These are phyloP conservation scores for Gopherus flavomarginatus DNA, from an alignment of 2,113 vertebrate genomes.

Conservation along the genomic window DNA sequence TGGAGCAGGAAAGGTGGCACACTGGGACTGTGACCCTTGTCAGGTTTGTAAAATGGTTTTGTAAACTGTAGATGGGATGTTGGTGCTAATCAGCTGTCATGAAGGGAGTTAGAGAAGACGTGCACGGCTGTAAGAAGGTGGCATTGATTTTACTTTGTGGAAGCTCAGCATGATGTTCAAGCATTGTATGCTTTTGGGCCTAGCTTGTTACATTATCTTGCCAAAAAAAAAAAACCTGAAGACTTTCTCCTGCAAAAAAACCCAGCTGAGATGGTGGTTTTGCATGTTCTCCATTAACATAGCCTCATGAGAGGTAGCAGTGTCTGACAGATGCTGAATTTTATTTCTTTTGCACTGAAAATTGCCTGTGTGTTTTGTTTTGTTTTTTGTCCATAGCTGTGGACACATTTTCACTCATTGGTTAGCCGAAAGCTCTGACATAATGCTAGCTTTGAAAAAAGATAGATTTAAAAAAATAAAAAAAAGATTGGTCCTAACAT, in stretches of 20 bases:
- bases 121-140: constrained; percentile 39
- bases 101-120: constrained; percentile 52
- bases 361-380: constrained; percentile 30
- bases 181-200: constrained; percentile 53
- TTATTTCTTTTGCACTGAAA: constrained; percentile 70
- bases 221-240: constrained; percentile 49
- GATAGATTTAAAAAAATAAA: neutral
- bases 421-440: constrained; percentile 57
- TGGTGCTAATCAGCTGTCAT: constrained; percentile 40
- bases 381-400: constrained; percentile 44
- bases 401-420: constrained; percentile 64
- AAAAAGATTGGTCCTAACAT: constrained; percentile 46
- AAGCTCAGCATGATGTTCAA: constrained; percentile 59
- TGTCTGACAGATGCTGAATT: constrained; percentile 66
- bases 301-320: constrained; percentile 36
- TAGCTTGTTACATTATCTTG: constrained; percentile 59
- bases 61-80: constrained; percentile 3
- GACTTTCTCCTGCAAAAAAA: constrained; percentile 68
- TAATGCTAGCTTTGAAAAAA: constrained; percentile 42
- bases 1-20: constrained; percentile 43
- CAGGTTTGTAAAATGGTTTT: constrained; percentile 61
- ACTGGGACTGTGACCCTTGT: constrained; percentile 19
- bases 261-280: constrained; percentile 72
- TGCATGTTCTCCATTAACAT: constrained; percentile 71
- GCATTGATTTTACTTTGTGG: constrained; percentile 62